phyloP scores from a whole-genome alignment of 2,113 vertebrate species.

The Charina bottae region DNA sequence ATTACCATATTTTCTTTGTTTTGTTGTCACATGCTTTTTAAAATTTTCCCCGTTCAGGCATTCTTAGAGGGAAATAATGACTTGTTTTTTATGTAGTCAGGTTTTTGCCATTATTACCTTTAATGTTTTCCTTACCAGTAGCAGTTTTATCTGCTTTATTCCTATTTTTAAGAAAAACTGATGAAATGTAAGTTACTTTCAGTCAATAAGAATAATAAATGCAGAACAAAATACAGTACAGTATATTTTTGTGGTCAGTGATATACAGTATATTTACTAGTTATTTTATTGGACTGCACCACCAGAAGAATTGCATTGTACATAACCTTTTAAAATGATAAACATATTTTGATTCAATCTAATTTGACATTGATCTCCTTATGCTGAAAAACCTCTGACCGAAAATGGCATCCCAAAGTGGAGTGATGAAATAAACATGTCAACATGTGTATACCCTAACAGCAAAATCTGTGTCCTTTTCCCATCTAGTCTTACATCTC shows the following conservation, averaged over 20 bases:
- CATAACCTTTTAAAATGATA: constrained; percentile 46
- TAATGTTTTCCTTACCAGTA: not conserved
- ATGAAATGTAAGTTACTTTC: constrained; percentile 2
- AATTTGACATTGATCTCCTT: constrained; percentile 55
- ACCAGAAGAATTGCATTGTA: constrained; percentile 5
- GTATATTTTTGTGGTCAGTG: constrained; percentile 8
- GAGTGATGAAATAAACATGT: constrained; percentile 37
- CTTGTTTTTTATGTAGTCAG: not conserved
- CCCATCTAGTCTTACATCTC: constrained; percentile 27
- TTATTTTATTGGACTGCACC: fast-evolving
- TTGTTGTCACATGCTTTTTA: not conserved
- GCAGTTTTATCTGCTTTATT: constrained; percentile 4
- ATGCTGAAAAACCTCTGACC: constrained; percentile 34
- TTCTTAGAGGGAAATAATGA: not conserved
- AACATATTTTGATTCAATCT: constrained; percentile 50
- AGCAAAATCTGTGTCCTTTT: not conserved
- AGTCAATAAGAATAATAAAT: not conserved
- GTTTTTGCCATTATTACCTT: not conserved
- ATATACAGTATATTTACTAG: constrained; percentile 10
- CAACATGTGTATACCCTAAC: not conserved
- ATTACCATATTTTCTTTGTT: not conserved
- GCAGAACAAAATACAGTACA: not conserved
- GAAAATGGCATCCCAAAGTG: constrained; percentile 34
- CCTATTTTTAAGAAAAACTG: constrained; percentile 24
- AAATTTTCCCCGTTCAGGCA: too few relatives aligned